Base-by-base conservation (phyloP, 2,113 vertebrate species). In the Macquaria australasica region DNA sequence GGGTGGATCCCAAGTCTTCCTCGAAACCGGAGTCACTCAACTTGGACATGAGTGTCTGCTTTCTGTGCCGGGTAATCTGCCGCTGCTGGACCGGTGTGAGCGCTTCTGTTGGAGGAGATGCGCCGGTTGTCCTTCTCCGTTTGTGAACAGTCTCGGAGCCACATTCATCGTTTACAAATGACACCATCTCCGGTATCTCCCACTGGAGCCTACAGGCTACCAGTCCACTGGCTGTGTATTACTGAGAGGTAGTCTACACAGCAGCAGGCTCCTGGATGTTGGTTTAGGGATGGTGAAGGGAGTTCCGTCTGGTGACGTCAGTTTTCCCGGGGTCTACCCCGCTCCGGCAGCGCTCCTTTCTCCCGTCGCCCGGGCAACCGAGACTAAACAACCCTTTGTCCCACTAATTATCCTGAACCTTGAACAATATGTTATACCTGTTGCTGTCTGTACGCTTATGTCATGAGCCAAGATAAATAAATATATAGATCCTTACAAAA, bases 21-120 rank as follows among this genome's bases (percentile, higher is more conserved):
- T 96, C 94, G 23, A 97, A 96, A 1, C 97, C 97, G 0, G 97
- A 97, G 87, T 97, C 96, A 45, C 92, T 93, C 25, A 95, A 34
- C 43, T 74, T 90, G 45, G 90, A 87, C 67, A 91, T 93, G 50
- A 96, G 92, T 9, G 83, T 95, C 87, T 96, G 94, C 76, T 96
- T 96, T 71, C 95, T 94, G 75, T 93, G 80, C 16, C 95, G 88
- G 39, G 77, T 85, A 8, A 87, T 84, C 12, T 60, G 89, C 63
- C 86, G 88, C 78, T 88, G 95, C 87, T 91, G 95, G 45, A 89
- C 81, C 0, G 94, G 93, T 8, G 94, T 91, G 37, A 86, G 81
- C 28, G 90, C 83, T 16, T 84, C 88, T 58, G 56, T 15, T 6
- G 18, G 34, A 1, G 84, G 34, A 25, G 62, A 66, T 0, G 37